Conservation (phyloP, 2,888 invertebrate genomes). For the Chelonus formosanus region DNA sequence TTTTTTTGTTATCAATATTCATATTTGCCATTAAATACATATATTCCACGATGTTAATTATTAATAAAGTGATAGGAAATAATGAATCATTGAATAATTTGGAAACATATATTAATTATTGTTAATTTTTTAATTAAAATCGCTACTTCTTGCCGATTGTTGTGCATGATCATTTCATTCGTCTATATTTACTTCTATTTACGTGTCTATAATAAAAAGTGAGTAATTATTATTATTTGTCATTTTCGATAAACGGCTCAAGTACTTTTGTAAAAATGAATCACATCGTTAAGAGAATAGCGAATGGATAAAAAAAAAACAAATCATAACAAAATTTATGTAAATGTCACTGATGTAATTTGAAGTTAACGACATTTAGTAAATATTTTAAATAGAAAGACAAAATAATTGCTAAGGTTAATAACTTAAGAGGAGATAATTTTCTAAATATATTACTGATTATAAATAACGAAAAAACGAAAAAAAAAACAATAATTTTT, state of each 20-base stretch:
- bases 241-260: neutral
- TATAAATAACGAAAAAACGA: too few relatives aligned
- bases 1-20: too few relatives aligned
- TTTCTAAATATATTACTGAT: too few relatives aligned
- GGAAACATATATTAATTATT: too few relatives aligned
- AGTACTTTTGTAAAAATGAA: neutral
- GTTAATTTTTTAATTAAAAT: too few relatives aligned
- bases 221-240: neutral
- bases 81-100: too few relatives aligned
- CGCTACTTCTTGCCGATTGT: too few relatives aligned
- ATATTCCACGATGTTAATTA: too few relatives aligned
- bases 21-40: too few relatives aligned
- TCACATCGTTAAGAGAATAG: neutral
- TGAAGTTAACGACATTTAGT: slow-evolving; percentile 22
- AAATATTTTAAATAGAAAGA: slow-evolving; percentile 42
- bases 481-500: too few relatives aligned
- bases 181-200: neutral
- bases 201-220: neutral
- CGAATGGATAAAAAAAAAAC: neutral
- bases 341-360: slow-evolving; percentile 24
- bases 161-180: neutral
- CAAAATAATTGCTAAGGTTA: slow-evolving; percentile 61
- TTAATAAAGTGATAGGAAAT: too few relatives aligned
- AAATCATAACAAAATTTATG: slow-evolving; percentile 14
- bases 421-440: slow-evolving; percentile 10